Percentiles rank a stretch among this genome's conserved stretches.
These are phyloP conservation scores for Coenonympha glycerion DNA, from an alignment of 2,888 invertebrate genomes.

Conservation along the genomic window DNA sequence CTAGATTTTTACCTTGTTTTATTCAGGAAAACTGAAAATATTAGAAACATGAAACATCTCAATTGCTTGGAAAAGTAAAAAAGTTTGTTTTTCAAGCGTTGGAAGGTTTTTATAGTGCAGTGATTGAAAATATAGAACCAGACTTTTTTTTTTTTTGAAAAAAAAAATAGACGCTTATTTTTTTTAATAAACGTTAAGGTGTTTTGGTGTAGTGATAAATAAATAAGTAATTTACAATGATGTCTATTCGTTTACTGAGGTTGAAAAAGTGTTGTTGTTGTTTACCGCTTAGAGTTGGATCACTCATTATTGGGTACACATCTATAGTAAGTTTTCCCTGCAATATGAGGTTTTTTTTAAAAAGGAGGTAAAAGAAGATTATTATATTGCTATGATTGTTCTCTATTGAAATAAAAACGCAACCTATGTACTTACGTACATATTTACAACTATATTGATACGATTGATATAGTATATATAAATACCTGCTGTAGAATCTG, in stretches of 20 bases:
- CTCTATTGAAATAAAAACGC: too few species aligned
- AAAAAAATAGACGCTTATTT: neutral
- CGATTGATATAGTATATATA: too few species aligned
- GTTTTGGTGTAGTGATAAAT: conserved; percentile 1
- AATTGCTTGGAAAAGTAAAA: neutral
- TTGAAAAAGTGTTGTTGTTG: conserved; percentile 54
- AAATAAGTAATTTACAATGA: conserved; percentile 32
- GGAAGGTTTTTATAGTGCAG: neutral
- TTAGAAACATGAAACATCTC: too few species aligned
- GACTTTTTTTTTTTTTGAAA: neutral
- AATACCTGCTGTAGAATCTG: too few species aligned
- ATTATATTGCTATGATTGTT: too few species aligned
- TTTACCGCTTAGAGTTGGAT: conserved; percentile 49
- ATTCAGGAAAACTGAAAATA: neutral
- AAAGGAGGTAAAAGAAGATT: too few species aligned
- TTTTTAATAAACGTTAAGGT: neutral
- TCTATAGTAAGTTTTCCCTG: conserved; percentile 50
- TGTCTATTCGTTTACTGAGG: conserved; percentile 42
- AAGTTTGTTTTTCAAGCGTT: neutral
- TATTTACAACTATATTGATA: too few species aligned
- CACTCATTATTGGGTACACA: conserved; percentile 57
- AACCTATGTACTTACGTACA: too few species aligned
- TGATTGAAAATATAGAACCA: neutral
- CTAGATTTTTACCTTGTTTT: neutral
- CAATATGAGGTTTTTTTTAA: neutral